These are phyloP conservation scores for Toxonevra muliebris DNA, from an alignment of 2,888 invertebrate species.

Conservation along the genomic window DNA sequence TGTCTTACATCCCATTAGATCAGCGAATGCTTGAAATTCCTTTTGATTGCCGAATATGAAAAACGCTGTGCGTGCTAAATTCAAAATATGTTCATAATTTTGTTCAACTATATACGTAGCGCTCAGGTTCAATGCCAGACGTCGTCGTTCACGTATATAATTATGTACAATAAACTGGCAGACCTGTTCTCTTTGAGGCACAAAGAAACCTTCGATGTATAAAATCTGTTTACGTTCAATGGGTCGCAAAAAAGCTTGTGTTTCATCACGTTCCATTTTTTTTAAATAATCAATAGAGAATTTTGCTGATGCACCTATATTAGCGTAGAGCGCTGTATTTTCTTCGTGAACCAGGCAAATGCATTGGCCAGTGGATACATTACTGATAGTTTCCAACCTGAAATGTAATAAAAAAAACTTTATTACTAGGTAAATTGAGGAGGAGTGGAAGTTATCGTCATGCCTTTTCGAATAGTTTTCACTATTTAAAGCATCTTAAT, in stretches of 20 bases:
- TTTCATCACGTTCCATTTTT: constrained; percentile 42
- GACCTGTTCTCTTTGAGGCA: constrained; percentile 66
- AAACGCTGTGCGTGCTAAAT: constrained; percentile 65
- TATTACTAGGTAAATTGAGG: too few relatives aligned
- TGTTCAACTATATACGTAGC: constrained; percentile 67
- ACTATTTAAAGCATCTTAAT: too few relatives aligned
- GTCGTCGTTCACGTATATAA: constrained; percentile 60
- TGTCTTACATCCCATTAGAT: constrained; percentile 47
- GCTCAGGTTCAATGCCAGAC: constrained; percentile 68
- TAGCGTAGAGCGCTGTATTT: constrained; percentile 67
- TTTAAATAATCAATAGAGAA: constrained; percentile 60
- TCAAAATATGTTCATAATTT: constrained; percentile 61
- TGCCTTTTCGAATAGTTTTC: too few relatives aligned
- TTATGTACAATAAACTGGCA: constrained; percentile 65
- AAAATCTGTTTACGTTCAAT: constrained; percentile 61
- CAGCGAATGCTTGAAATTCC: constrained; percentile 67
- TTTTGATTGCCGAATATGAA: constrained; percentile 69
- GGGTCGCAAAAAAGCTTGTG: constrained; percentile 48
- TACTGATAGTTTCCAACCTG: constrained; percentile 55
- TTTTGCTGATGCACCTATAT: constrained; percentile 68
- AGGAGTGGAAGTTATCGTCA: too few relatives aligned
- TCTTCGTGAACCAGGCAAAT: constrained; percentile 66
- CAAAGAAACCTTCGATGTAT: constrained; percentile 71
- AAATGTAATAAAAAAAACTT: background rate
- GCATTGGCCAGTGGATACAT: constrained; percentile 67